Conservation (phyloP, 2,113 vertebrate species). For the Sterna hirundo region DNA sequence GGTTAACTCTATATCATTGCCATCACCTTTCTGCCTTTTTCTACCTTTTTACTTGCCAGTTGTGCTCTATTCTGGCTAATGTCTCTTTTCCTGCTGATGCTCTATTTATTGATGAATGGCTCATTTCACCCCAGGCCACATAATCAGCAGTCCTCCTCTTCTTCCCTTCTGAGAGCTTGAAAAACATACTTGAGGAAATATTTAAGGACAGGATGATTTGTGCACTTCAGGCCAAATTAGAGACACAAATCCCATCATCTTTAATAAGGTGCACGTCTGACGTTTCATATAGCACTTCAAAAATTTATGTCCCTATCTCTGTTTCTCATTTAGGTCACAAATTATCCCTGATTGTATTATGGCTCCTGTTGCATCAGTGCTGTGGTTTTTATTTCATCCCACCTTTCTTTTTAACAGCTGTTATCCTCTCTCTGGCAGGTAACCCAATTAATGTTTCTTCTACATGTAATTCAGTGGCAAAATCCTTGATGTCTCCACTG, state of each 20-base stretch:
- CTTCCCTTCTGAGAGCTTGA: neutral
- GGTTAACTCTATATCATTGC: neutral
- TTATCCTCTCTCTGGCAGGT: neutral
- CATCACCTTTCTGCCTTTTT: neutral
- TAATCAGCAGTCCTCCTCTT: neutral
- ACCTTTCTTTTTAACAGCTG: constrained; percentile 7
- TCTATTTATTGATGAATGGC: neutral
- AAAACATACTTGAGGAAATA: neutral
- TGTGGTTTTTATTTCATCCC: neutral
- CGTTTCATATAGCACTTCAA: neutral
- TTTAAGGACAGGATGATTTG: neutral
- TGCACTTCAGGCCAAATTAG: neutral
- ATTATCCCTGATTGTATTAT: neutral
- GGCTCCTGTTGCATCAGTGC: neutral
- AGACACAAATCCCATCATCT: neutral
- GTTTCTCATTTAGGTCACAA: constrained; percentile 1
- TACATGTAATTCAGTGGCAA: neutral
- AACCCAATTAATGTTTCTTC: neutral
- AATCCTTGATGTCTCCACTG: neutral
- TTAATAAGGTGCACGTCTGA: neutral
- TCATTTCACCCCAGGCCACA: neutral
- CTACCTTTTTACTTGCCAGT: neutral
- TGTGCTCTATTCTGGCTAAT: neutral
- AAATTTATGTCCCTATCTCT: neutral
- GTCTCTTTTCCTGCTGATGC: neutral